Evolutionary conservation across 2,888 invertebrate species (phyloP), one percentile per base, ranked within the genome.

Genomic region (Myopa testacea): DNA sequence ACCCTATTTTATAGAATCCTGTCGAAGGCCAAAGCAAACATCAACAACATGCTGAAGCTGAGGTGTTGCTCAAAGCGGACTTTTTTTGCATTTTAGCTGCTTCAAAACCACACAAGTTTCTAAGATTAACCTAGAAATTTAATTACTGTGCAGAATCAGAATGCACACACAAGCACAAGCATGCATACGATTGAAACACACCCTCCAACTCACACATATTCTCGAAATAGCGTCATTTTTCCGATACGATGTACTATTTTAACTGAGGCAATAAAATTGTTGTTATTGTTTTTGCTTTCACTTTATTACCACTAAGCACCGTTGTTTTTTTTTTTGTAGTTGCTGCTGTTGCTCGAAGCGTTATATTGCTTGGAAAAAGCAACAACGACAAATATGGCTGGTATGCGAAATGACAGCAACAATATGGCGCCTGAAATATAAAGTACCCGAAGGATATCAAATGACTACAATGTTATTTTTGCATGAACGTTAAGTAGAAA

Each of bases 71-170:
- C 38, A n/a, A n/a, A 67, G 74, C 52, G 50, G 16, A 65, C 52
- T 75, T 67, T 37, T 38, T 8, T 10, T 26, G 26, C 37, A 65
- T 55, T 60, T 14, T 73, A 10, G 7, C 10, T 45, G 45, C 45
- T 45, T 45, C 45, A 76, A 75, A 82, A 82, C 79, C 77, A 78
- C 81, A 81, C 80, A 81, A 81, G 58, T 55, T 82, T 82, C 79
- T 79, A 82, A 83, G 82, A 84, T 83, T 86, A 86, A 86, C 86
- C 85, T 82, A 86, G 84, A 86, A 86, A 85, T 85, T 84, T 86
- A 85, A 85, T 86, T 86, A 86, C 83, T 80, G 80, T 81, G 80
- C 80, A 80, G 38, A 37, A 65, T 40, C 63, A 26, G 34, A 63
- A 70, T 52, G 68, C 16, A 38, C 26, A 63, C 52, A 58, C 34